Base-by-base conservation (phyloP, 53 echinoderm and acorn worm genomes). In the Holothuria scabra region DNA sequence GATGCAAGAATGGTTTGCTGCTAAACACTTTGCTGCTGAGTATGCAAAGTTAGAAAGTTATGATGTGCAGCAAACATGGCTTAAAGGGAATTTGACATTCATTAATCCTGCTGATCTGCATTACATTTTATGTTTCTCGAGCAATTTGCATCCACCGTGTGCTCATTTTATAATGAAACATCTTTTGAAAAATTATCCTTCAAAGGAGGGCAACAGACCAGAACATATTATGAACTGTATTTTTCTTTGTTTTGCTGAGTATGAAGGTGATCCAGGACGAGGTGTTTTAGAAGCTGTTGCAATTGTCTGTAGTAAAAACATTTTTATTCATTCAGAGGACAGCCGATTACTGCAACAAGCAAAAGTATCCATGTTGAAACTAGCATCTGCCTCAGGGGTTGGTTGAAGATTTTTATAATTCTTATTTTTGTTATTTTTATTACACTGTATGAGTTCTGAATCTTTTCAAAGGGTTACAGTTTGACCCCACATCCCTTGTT, bases 181-280 rank as follows among this genome's bases (percentile, higher is more conserved):
- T 14, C 70, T 70, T 70, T 21, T 22, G 28, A 69, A 22, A 70
- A 46, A 21, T 20, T 21, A 37, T 35, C 35, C 37, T 8, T 38
- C 44, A 69, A 8, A 35, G 19, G 69, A 34, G n/a, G 69, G 69
- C 44, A 19, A 16, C n/a, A 69, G 37, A 38, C 69, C 0, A 14
- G 33, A 18, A 70, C 0, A 34, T 32, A 1, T 7, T 1, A 11
- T 23, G 21, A 13, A 71, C 71, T 71, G 71, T 71, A 71, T 71
- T 23, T 71, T 71, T 12, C 71, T 71, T n/a, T 71, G 71, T n/a
- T 71, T 71, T 71, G n/a, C n/a, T 71, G 71, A 71, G n/a, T 18
- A 21, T 21, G n/a, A 71, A 8, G 8, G n/a, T 4, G 21, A 41
- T 2, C 5, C 10, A 0, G 22, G n/a, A 11, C 4, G 10, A 8